Base-by-base conservation (phyloP, 2,113 vertebrate species). In the Larimichthys crocea region DNA sequence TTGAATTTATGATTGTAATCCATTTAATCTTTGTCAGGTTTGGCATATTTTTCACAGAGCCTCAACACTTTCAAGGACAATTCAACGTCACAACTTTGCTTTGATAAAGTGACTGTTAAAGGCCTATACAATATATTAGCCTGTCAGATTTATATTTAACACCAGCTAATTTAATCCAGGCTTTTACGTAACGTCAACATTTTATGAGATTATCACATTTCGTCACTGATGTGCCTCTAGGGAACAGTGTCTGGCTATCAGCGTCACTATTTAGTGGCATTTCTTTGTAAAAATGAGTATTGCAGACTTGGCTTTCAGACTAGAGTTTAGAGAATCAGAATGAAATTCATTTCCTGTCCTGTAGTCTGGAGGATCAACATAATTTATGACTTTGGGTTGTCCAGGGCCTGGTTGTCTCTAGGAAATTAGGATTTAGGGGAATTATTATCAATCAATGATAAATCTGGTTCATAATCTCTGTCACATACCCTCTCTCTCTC, bases 1-100 rank as follows among this genome's bases (percentile, higher is more conserved):
- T 64, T 63, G 26, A 76, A 83, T 85, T 83, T 79, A 80, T 76
- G 74, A 77, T 67, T 19, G 9, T 60, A 76, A 88, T 85, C 70
- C 66, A 65, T 62, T 73, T 73, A n/a, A 78, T 69, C 62, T 72
- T 49, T 80, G 80, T 73, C 79, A 82, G 40, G 77, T 84, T 64
- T 40, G 26, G 55, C 66, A 46, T 29, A 49, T 83, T 79, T 68
- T 73, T 64, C 48, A 80, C 35, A 22, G 10, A 19, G 74, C 24
- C 40, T 64, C 62, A 55, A 63, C 3, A 46, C 55, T 78, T 73
- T 86, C 69, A 75, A 78, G 76, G 76, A 73, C 73, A 75, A 76
- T 88, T 83, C 57, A 67, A 69, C 74, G 79, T 68, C 49, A 79
- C 73, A 74, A 67, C 55, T 76, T 60, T 61, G 74, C 46, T 55